Evolutionary conservation across 2,113 vertebrate genomes (phyloP), one percentile per base, ranked within the genome.

Genomic region (Nycticryphes semicollaris): DNA sequence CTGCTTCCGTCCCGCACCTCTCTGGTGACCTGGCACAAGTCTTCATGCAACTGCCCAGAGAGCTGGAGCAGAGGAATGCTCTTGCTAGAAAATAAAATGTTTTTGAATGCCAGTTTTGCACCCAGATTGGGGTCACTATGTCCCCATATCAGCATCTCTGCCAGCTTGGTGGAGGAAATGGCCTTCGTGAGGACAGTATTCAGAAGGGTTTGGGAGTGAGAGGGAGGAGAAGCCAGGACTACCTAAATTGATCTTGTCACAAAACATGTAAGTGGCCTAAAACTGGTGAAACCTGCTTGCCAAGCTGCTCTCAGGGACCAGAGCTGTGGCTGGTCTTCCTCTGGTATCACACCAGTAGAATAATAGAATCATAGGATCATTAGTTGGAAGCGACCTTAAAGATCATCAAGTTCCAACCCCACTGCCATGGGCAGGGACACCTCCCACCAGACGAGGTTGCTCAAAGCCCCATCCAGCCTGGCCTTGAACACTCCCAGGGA

Each of bases 121-220:
- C 39, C 59, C 59, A 30, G 19, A 12, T 2, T 19, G 10, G 18
- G 25, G 37, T 73, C 66, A 14, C 28, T 50, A 3, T 22, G 35
- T 68, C 28, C 33, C 70, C 47, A 41, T 24, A 77, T 47, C 28
- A 73, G 41, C 59, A 73, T 12, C 41, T 56, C 47, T 45, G 31
- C 33, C 64, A 72, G 41, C 24, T 68, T 51, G 50, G 33, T 28
- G 12, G 22, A 62, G 27, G 28, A 86, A 82, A 78, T 4, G 10
- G 33, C 22, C 19, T 17, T 27, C 21, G 14, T 0, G 1, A 7
- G 13, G 64, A 27, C 1, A 0, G 31, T 56, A 66, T n/a, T 77
- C 51, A 67, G 24, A 47, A 67, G n/a, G 28, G 18, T 47, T 78
- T 70, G 37, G n/a, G 50, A 57, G 45, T 37, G 16, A 64, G 67